These are phyloP conservation scores for Chaetura pelagica DNA, from an alignment of 2,113 vertebrate genomes.

Conservation along the genomic window DNA sequence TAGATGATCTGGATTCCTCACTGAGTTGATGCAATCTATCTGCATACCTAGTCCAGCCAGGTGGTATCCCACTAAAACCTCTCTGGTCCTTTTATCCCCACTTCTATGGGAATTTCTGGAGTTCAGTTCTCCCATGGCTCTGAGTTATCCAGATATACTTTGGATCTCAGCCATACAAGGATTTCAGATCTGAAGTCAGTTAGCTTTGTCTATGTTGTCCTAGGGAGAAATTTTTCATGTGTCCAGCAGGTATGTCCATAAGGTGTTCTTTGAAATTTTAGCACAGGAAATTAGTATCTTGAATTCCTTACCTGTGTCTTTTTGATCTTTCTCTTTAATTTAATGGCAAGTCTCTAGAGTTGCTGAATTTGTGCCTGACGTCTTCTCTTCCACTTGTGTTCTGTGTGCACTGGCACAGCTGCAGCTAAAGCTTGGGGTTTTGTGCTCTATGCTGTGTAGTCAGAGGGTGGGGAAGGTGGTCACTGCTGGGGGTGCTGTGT, in stretches of 20 bases:
- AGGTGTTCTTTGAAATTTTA: not conserved
- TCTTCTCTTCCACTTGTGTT: not conserved
- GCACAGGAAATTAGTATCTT: not conserved
- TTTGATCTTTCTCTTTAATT: not conserved
- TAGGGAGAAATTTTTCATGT: not conserved
- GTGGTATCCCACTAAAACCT: not conserved
- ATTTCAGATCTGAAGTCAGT: not conserved
- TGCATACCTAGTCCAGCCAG: not conserved
- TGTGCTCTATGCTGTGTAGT: not conserved
- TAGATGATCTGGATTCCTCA: not conserved
- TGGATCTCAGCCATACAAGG: not conserved
- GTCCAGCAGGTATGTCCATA: not conserved
- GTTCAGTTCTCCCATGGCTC: not conserved
- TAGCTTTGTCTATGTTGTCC: not conserved
- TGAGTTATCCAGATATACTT: not conserved
- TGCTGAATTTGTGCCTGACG: not conserved
- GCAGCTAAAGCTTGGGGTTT: not conserved
- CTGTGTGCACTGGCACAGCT: not conserved
- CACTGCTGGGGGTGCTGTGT: fast-evolving
- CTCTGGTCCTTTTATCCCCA: not conserved
- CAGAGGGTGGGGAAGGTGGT: not conserved
- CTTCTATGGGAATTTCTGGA: not conserved
- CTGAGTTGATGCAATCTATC: not conserved
- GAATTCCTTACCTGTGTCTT: not conserved
- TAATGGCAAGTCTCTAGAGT: not conserved